Percentiles rank a stretch among this genome's conserved stretches.
These are phyloP conservation scores for Leucosticte australis DNA, from an alignment of 2,113 vertebrate species.

Conservation along the genomic window DNA sequence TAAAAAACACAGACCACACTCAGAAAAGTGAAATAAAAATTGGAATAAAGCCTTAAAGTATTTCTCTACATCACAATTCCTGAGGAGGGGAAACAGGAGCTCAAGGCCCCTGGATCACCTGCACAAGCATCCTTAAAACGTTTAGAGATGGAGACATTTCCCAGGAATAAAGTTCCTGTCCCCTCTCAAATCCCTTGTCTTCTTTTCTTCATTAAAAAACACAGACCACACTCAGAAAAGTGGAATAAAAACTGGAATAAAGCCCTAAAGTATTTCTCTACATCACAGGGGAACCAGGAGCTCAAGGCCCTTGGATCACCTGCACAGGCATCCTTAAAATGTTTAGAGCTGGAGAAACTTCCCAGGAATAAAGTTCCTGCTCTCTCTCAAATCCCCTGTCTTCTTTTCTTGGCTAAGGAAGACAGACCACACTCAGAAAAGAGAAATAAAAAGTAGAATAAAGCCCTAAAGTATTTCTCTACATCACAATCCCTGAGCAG, in stretches of 20 bases:
- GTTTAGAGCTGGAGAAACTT: no score
- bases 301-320: no score
- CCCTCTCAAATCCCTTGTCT: background rate
- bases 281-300: no score
- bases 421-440: no score
- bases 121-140: no score
- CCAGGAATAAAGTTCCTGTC: background rate
- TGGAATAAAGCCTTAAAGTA: background rate
- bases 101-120: background rate
- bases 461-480: background rate
- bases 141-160: background rate
- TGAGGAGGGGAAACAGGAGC: background rate
- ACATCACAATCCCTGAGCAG: no score
- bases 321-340: no score
- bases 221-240: background rate
- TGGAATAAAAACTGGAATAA: background rate
- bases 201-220: background rate
- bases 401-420: no score
- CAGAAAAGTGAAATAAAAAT: background rate
- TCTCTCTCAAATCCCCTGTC: no score
- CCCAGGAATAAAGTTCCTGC: no score
- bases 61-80: background rate
- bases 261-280: no score
- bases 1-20: background rate
- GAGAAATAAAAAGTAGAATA: background rate